A percentile compares a stretch with the other conserved stretches of the same genome.
phyloP scores from a whole-genome alignment of 1,140 invertebrate species.

The Pachypsylla venusta region DNA sequence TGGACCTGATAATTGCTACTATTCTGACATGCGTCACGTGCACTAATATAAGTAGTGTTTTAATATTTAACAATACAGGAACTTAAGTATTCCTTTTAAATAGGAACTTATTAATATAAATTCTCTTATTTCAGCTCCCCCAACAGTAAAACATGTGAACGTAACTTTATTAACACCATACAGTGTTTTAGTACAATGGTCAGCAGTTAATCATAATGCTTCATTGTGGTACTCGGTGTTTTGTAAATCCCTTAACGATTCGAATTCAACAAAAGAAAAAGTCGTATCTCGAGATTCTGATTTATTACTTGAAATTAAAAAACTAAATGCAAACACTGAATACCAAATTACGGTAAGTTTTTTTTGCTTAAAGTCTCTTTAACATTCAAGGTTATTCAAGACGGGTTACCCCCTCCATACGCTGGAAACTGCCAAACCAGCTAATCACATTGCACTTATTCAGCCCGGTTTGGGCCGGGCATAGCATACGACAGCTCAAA shows the following conservation, averaged over 20 bases:
- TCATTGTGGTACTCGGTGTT: constrained; percentile 2
- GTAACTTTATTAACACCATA: not conserved
- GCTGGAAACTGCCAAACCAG: too few relatives aligned
- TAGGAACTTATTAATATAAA: too few relatives aligned
- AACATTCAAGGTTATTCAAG: too few relatives aligned
- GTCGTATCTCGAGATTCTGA: not conserved
- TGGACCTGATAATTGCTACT: too few relatives aligned
- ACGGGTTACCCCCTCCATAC: too few relatives aligned
- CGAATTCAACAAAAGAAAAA: not conserved
- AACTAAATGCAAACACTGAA: not conserved
- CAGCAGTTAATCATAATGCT: not conserved
- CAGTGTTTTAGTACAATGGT: constrained; percentile 1
- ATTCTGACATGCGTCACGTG: too few relatives aligned
- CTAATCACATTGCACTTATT: too few relatives aligned
- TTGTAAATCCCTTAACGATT: not conserved
- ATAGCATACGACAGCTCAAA: too few relatives aligned
- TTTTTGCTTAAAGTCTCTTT: not conserved
- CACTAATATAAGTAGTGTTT: too few relatives aligned
- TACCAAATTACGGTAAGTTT: constrained; percentile 1
- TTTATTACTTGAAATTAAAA: not conserved
- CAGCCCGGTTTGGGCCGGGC: too few relatives aligned
- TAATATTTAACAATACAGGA: too few relatives aligned
- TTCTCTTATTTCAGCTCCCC: not conserved
- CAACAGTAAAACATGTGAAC: constrained; percentile 3
- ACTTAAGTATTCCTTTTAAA: too few relatives aligned